Evolutionary conservation across 1,140 invertebrate species (phyloP).

Genomic region (Anoplophora glabripennis): DNA sequence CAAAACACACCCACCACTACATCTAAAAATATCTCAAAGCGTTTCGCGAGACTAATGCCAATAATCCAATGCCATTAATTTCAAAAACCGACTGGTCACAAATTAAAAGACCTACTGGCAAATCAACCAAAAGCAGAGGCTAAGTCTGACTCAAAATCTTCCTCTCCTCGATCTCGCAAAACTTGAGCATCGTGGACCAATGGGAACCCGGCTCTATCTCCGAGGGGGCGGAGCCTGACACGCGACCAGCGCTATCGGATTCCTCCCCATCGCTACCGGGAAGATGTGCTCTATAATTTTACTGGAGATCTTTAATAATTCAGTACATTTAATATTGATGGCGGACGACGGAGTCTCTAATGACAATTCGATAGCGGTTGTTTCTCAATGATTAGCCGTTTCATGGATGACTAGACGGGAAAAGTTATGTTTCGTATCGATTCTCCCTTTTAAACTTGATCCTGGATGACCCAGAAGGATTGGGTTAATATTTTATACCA

Average conservation of each 20-base stretch:
- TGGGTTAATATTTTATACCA: too few species aligned
- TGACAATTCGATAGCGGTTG: slow-evolving; percentile 9
- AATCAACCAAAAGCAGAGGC: neutral
- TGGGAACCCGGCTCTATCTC: neutral
- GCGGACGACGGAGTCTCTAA: slow-evolving; percentile 3
- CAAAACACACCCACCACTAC: neutral
- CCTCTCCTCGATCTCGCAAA: neutral
- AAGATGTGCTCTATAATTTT: slow-evolving; percentile 13
- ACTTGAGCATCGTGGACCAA: slow-evolving; percentile 12
- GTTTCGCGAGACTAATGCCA: too few species aligned
- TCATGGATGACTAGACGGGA: neutral
- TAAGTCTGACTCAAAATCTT: neutral
- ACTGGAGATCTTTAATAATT: slow-evolving; percentile 8
- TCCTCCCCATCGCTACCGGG: slow-evolving; percentile 1
- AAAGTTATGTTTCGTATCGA: slow-evolving; percentile 1
- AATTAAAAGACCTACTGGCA: neutral
- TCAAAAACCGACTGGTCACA: neutral
- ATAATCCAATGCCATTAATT: too few species aligned
- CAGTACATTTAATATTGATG: slow-evolving; percentile 9
- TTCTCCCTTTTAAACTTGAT: neutral
- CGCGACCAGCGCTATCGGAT: neutral
- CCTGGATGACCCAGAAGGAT: too few species aligned
- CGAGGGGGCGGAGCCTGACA: neutral
- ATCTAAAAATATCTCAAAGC: neutral
- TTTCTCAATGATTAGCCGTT: slow-evolving; percentile 8